Evolutionary conservation across 2,888 invertebrate species (phyloP), one percentile per base, ranked within the genome.

Genomic region (Eudemis profundana): DNA sequence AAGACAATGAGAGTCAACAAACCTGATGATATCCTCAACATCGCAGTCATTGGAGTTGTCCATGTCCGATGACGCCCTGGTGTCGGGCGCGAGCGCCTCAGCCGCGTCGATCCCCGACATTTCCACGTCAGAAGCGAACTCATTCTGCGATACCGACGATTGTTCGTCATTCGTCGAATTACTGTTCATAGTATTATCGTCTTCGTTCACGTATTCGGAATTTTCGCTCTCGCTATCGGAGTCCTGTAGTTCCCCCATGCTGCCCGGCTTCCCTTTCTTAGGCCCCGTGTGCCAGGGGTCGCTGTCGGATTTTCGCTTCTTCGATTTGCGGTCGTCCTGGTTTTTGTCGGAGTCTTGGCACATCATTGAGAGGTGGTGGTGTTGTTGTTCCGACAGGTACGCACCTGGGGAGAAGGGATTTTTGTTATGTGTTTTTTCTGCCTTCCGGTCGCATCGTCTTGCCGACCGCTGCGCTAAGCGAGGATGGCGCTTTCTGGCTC

Each of bases 281-380:
- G 84, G 90, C 75, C 91, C 93, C 8, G 94, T 89, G 83, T 94
- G 93, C 86, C 94, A 93, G 60, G 94, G 93, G 64, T 89, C 88
- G 56, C 93, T 92, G 57, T 93, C 94, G 0, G 93, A 91, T 85
- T 95, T 95, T 68, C 95, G 90, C 74, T 95, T 95, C 74, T 94
- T 94, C 1, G 93, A 81, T 60, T 92, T 86, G 2, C 93, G 85
- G 21, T 94, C 93, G 12, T 87, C 90, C 0, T 89, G 89, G 60
- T 64, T 71, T 3, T 77, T 67, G 61, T 74, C 75, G 0, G 84
- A 61, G 65, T 92, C 92, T 68, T 90, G 89, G 61, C 87, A 89
- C 80, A 92, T 85, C 72, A 87, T 82, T 0, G 90, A 84, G 10
- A 92, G 72, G 63, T 90, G 90, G 50, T 73, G 73, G 64, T 92